Percentiles rank a stretch among this genome's conserved stretches.
Conservation (phyloP, 2,113 vertebrate species). For the Sander vitreus region DNA sequence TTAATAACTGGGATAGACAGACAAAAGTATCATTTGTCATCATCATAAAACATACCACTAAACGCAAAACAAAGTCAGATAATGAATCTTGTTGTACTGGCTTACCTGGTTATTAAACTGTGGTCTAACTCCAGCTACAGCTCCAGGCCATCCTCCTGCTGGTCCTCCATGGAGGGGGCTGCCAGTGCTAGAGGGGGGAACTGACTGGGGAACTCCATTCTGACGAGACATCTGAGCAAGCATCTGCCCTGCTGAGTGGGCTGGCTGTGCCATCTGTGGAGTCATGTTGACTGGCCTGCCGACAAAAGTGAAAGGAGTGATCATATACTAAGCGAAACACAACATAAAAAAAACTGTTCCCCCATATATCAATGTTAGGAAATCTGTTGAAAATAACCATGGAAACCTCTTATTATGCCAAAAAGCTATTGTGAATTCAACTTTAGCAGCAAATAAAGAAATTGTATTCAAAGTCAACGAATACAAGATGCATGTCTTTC, state of each 20-base stretch:
- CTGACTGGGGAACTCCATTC: conserved; percentile 81
- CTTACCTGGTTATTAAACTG: conserved; percentile 92
- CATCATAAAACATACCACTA: background rate
- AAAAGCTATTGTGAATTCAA: background rate
- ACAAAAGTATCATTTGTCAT: background rate
- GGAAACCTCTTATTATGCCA: background rate
- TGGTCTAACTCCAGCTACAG: conserved; percentile 84
- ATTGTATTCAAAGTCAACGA: background rate
- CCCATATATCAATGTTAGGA: background rate
- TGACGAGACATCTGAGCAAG: conserved; percentile 93
- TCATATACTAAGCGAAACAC: background rate
- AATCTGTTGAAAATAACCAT: background rate
- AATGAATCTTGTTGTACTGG: background rate
- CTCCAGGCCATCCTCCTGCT: conserved; percentile 70
- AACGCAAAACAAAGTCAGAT: background rate
- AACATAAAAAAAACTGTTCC: background rate
- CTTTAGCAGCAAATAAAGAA: background rate
- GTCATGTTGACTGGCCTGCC: conserved; percentile 85
- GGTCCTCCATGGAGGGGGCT: conserved; percentile 75
- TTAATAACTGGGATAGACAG: background rate
- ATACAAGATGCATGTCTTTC: too few relatives aligned
- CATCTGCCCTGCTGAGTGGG: conserved; percentile 88
- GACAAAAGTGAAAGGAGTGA: conserved; percentile 2
- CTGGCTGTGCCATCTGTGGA: conserved; percentile 84
- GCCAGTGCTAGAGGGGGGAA: conserved; percentile 70